Percentiles rank a stretch among this genome's conserved stretches.
Conservation (phyloP, 2,888 invertebrate species). For the Diplazon laetatorius region DNA sequence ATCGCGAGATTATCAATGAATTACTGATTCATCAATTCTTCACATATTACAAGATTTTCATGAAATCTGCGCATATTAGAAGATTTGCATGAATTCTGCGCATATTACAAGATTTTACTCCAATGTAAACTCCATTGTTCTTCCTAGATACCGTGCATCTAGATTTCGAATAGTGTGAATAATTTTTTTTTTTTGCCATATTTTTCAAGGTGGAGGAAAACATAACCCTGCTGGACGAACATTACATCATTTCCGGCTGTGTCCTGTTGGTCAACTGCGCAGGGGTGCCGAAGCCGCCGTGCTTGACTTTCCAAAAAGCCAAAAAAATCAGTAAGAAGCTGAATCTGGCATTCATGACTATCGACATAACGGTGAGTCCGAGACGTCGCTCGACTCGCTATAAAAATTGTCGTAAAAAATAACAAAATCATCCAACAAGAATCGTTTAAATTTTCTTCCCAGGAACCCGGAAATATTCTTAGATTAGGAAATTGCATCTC, state of each 20-base stretch:
- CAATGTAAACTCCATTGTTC: no score
- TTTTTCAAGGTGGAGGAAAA: conserved; percentile 73
- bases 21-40: no score
- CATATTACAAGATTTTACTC: no score
- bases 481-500: conserved; percentile 74
- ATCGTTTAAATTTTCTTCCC: conserved; percentile 29
- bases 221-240: conserved; percentile 73
- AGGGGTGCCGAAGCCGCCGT: conserved; percentile 69
- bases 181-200: conserved; percentile 4
- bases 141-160: no score
- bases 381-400: no score
- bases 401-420: background rate
- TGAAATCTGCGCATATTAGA: no score
- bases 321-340: conserved; percentile 74
- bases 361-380: conserved; percentile 74
- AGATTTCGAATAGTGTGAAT: no score
- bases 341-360: conserved; percentile 74
- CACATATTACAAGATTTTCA: no score
- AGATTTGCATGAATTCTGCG: background rate
- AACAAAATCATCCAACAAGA: background rate
- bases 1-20: no score
- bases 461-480: conserved; percentile 70
- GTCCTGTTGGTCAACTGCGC: conserved; percentile 76
- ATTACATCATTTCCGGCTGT: conserved; percentile 74
- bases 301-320: conserved; percentile 69